phyloP scores from a whole-genome alignment of 1,140 invertebrate species.

The Heliconius melpomene region DNA sequence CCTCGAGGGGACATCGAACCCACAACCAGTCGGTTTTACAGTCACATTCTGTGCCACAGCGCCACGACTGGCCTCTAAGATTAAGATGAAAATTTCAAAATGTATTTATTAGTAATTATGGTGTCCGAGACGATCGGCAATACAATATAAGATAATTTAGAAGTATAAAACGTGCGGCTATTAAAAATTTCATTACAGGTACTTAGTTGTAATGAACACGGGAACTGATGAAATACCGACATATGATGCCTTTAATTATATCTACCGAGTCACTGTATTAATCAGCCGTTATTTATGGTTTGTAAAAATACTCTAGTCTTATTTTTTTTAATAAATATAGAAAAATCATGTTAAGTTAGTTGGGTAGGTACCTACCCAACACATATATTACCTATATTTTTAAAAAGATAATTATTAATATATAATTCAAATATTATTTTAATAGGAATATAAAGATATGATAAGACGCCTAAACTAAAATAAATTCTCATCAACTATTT shows the following conservation, averaged over 20 bases:
- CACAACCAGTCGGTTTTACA: too few species aligned
- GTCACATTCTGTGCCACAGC: too few species aligned
- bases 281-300: not conserved
- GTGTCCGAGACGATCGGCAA: not conserved
- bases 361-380: too few species aligned
- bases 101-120: not conserved
- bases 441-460: not conserved
- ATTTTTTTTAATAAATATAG: not conserved
- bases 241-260: constrained; percentile 1
- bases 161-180: not conserved
- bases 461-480: not conserved
- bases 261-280: not conserved
- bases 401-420: not conserved
- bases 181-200: not conserved
- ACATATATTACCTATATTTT: not conserved
- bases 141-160: not conserved
- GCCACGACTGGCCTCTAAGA: too few species aligned
- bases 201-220: constrained; percentile 10
- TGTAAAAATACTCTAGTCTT: not conserved
- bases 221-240: constrained; percentile 21
- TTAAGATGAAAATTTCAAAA: not conserved
- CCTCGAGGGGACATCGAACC: too few species aligned
- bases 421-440: not conserved
- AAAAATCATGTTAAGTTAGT: too few species aligned
- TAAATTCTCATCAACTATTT: not conserved